These are phyloP conservation scores for Ramphastos sulfuratus DNA, from an alignment of 2,113 vertebrate genomes.

Conservation along the genomic window DNA sequence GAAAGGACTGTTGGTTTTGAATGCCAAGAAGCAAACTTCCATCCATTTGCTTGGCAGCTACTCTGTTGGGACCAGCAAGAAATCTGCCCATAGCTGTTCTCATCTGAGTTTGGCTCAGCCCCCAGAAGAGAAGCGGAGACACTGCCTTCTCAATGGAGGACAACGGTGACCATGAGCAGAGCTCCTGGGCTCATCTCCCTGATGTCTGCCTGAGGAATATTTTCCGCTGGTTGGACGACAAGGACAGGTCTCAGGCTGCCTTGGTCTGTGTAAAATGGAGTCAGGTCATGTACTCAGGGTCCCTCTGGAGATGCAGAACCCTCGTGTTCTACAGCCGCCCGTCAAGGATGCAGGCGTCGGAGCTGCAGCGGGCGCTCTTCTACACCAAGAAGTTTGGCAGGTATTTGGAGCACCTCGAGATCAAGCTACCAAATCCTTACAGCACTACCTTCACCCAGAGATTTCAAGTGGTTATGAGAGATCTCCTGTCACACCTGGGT, in stretches of 20 bases:
- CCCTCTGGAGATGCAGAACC: slow-evolving; percentile 74
- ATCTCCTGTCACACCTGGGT: slow-evolving; percentile 67
- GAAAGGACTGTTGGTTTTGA: neutral
- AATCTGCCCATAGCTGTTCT: neutral
- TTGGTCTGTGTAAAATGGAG: slow-evolving; percentile 79
- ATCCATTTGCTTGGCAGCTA: neutral
- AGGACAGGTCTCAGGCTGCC: slow-evolving; percentile 69
- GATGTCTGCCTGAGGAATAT: slow-evolving; percentile 71
- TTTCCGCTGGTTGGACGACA: slow-evolving; percentile 74
- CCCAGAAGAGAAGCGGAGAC: neutral
- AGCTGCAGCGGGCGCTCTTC: slow-evolving; percentile 68
- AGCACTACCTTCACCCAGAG: slow-evolving; percentile 61
- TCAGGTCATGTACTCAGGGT: slow-evolving; percentile 67
- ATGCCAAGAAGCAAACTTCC: neutral
- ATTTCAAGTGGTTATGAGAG: slow-evolving; percentile 72
- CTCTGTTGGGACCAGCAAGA: neutral
- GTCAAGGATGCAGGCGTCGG: slow-evolving; percentile 7
- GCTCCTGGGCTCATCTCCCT: slow-evolving; percentile 70
- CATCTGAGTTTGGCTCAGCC: neutral
- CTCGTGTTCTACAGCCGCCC: slow-evolving; percentile 72
- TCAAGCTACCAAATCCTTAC: slow-evolving; percentile 71
- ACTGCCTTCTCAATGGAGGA: slow-evolving; percentile 38
- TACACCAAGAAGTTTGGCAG: slow-evolving; percentile 73
- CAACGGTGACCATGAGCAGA: slow-evolving; percentile 12
- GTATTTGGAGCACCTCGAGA: slow-evolving; percentile 75